These are phyloP conservation scores for Brenthis ino DNA, from an alignment of 2,888 invertebrate genomes.

Conservation along the genomic window DNA sequence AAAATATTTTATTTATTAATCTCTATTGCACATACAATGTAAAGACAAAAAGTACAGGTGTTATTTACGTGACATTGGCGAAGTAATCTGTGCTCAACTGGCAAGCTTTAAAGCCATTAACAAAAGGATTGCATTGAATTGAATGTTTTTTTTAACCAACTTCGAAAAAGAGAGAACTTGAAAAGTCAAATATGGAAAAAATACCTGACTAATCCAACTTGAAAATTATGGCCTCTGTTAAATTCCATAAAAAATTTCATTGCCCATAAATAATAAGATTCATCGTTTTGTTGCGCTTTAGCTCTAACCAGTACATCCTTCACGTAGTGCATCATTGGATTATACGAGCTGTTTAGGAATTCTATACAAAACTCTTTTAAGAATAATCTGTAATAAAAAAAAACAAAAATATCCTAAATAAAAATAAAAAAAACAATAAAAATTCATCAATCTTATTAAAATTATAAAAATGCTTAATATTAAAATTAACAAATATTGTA, in stretches of 20 bases:
- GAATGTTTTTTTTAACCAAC: not conserved
- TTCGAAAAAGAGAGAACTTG: not conserved
- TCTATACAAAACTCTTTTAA: constrained; percentile 97
- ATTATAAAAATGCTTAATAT: no score
- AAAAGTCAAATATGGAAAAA: not conserved
- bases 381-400: constrained; percentile 84
- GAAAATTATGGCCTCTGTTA: constrained; percentile 93
- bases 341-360: constrained; percentile 95
- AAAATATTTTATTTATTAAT: constrained; percentile 28
- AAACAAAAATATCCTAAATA: not conserved
- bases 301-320: constrained; percentile 88
- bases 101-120: no score
- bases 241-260: constrained; percentile 98
- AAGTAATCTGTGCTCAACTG: no score
- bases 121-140: no score
- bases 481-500: no score
- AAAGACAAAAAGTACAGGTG: no score
- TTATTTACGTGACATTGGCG: no score
- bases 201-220: constrained; percentile 94
- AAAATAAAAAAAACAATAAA: constrained; percentile 8
- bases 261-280: constrained; percentile 97
- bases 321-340: constrained; percentile 94
- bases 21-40: no score
- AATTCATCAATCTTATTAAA: not conserved
- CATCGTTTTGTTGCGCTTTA: constrained; percentile 91